These are phyloP conservation scores for Ochotona princeps DNA, from an alignment of 2,113 vertebrate genomes.

Conservation along the genomic window DNA sequence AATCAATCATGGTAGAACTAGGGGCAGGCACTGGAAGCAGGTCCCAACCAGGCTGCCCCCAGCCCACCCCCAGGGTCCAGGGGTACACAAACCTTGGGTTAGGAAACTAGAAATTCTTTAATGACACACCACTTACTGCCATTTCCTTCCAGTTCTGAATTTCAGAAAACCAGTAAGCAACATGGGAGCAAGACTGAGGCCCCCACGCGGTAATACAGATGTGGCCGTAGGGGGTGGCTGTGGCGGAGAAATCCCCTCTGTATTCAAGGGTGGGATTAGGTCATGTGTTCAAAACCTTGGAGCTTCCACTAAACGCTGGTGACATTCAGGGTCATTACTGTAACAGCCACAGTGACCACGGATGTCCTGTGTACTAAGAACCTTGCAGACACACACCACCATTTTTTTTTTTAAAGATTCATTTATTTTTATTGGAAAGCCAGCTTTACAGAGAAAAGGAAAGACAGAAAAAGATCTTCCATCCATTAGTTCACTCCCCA, in stretches of 20 bases:
- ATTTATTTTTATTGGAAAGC: no score
- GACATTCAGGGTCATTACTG: background rate
- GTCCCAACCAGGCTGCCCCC: background rate
- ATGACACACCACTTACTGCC: background rate
- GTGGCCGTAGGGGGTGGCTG: background rate
- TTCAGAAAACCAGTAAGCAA: constrained; percentile 14
- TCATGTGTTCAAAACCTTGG: background rate
- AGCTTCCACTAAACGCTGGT: background rate
- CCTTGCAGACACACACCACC: background rate
- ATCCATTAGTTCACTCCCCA: no score
- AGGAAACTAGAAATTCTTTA: background rate
- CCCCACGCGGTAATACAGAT: background rate
- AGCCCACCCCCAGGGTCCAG: no score
- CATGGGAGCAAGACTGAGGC: background rate
- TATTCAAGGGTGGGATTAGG: background rate
- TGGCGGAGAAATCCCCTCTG: background rate
- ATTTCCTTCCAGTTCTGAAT: constrained; percentile 13
- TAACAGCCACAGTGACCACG: background rate
- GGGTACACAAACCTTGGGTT: background rate
- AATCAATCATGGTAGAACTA: background rate
- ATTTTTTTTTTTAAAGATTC: background rate
- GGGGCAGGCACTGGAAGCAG: background rate
- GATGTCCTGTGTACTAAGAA: background rate
- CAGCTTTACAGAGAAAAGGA: no score
- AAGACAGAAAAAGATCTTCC: no score